Conservation (phyloP, 2,888 invertebrate species). For the Cerastis leucographa region DNA sequence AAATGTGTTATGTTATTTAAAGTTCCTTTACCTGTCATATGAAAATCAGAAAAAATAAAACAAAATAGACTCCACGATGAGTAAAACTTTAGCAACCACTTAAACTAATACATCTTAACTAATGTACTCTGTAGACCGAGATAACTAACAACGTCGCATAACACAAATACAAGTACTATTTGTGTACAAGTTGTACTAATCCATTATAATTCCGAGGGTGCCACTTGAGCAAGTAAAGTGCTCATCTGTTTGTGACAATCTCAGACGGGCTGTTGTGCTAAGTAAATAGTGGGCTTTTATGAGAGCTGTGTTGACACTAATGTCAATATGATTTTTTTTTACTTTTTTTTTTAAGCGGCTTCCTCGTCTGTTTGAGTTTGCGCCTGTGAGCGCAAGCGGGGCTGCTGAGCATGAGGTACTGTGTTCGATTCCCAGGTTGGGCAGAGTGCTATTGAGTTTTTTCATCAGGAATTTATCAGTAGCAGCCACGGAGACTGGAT, state of each 20-base stretch:
- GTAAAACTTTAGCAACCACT: neutral
- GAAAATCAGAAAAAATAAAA: neutral
- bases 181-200: constrained; percentile 36
- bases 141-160: constrained; percentile 11
- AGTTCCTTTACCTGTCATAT: neutral
- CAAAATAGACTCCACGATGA: neutral
- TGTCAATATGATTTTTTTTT: neutral
- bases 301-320: neutral
- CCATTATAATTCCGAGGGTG: constrained; percentile 10
- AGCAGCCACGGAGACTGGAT: too few relatives aligned
- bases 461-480: too few relatives aligned
- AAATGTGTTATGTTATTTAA: neutral
- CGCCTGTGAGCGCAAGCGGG: too few relatives aligned
- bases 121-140: constrained; percentile 4
- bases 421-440: too few relatives aligned
- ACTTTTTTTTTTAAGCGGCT: neutral
- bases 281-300: neutral
- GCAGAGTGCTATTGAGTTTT: too few relatives aligned
- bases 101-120: neutral
- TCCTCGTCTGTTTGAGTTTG: too few relatives aligned
- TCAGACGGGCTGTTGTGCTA: neutral
- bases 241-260: constrained; percentile 32
- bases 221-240: constrained; percentile 4
- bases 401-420: too few relatives aligned
- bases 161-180: constrained; percentile 32